These are phyloP conservation scores for Drosophila repletoides DNA, from an alignment of 1,140 invertebrate species.

Conservation along the genomic window DNA sequence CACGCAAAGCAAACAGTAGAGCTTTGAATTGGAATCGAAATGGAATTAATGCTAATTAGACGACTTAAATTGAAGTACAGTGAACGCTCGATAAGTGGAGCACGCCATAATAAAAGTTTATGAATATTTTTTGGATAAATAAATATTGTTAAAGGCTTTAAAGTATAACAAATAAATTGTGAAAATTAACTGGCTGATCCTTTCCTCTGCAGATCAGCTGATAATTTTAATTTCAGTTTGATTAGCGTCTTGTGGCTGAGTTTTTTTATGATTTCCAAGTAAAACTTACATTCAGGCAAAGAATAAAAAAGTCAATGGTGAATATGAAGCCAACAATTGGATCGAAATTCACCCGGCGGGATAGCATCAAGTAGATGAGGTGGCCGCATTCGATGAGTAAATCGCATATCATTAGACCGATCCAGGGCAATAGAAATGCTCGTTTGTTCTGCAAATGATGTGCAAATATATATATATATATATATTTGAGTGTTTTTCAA, in stretches of 20 bases:
- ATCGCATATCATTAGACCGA: conserved; percentile 65
- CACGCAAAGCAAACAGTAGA: conserved; percentile 71
- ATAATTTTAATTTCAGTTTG: too few species aligned
- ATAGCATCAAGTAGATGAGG: conserved; percentile 57
- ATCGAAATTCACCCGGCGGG: conserved; percentile 64
- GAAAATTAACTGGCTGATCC: neutral
- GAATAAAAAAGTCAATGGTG: conserved; percentile 72
- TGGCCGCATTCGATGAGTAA: conserved; percentile 64
- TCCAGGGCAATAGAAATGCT: conserved; percentile 69
- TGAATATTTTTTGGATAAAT: too few species aligned
- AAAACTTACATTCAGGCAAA: conserved; percentile 75
- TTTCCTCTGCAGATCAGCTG: too few species aligned
- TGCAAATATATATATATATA: neutral
- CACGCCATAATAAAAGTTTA: too few species aligned
- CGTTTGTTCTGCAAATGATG: conserved; percentile 62
- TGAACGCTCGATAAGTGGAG: too few species aligned
- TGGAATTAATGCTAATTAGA: neutral
- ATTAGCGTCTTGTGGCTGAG: too few species aligned
- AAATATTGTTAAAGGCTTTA: too few species aligned
- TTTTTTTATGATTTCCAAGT: too few species aligned
- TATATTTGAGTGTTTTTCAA: neutral
- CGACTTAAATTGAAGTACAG: too few species aligned
- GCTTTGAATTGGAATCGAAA: conserved; percentile 33
- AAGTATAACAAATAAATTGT: too few species aligned
- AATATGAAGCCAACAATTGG: conserved; percentile 76